phyloP scores from a whole-genome alignment of 2,113 vertebrate genomes.

The Campylorhamphus procurvoides region DNA sequence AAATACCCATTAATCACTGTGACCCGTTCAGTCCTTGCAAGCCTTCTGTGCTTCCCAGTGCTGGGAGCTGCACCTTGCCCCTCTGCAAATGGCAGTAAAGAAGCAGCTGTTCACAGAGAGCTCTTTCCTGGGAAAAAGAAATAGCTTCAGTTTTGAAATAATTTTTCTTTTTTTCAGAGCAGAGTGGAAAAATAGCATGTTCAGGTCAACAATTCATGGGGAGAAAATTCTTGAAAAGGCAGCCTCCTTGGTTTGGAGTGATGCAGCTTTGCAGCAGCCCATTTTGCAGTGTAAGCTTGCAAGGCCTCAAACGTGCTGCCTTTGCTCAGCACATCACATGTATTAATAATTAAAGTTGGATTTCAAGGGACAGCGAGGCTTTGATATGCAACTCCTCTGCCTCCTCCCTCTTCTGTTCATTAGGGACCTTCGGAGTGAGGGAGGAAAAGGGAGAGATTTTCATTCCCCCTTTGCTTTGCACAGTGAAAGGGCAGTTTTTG shows the following conservation, averaged over 20 bases:
- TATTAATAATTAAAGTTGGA: conserved; percentile 67
- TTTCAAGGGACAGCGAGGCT: conserved; percentile 71
- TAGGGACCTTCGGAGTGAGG: conserved; percentile 44
- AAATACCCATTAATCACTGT: not conserved
- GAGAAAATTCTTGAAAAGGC: not conserved
- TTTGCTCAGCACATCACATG: conserved; percentile 43
- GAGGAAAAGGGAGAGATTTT: not conserved
- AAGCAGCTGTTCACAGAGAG: not conserved
- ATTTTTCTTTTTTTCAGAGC: not conserved
- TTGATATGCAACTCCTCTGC: conserved; percentile 57
- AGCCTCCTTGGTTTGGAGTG: not conserved
- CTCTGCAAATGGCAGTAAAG: not conserved
- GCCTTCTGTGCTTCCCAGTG: not conserved
- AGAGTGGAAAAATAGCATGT: not conserved
- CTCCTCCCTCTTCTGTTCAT: conserved; percentile 50
- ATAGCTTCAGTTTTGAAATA: not conserved
- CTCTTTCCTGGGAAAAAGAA: not conserved
- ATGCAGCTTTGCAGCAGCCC: not conserved
- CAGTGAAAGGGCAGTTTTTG: not conserved
- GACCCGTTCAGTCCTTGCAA: not conserved
- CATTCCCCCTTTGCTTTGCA: conserved; percentile 39
- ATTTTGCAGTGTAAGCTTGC: not conserved
- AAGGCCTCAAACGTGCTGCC: conserved; percentile 1
- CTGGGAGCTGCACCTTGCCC: not conserved
- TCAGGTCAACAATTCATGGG: not conserved